Conservation (phyloP, 2,888 invertebrate species). For the Tuta absoluta region DNA sequence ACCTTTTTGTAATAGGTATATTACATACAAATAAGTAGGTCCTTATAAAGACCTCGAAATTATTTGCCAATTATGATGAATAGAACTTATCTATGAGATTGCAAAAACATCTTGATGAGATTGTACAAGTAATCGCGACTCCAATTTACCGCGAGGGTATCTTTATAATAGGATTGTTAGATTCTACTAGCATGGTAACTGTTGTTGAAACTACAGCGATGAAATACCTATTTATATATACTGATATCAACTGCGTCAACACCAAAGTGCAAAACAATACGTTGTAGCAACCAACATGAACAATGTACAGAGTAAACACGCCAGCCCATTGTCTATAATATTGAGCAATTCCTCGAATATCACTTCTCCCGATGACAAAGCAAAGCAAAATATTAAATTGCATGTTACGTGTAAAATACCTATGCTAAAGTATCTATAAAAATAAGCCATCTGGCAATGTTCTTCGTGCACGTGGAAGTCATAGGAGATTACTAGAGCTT, state of each 20-base stretch:
- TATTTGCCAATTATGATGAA: too few species aligned
- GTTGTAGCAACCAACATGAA: background rate
- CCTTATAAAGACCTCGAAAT: too few species aligned
- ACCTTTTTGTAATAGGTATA: background rate
- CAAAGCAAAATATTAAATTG: background rate
- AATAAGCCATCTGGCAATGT: background rate
- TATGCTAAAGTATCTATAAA: background rate
- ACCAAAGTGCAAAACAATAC: conserved; percentile 3
- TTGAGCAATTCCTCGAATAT: background rate
- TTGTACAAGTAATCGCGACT: too few species aligned
- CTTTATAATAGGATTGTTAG: too few species aligned
- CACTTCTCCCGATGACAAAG: background rate
- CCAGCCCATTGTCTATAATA: background rate
- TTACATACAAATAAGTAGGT: too few species aligned
- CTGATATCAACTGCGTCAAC: background rate
- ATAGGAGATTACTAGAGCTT: too few species aligned
- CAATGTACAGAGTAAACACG: background rate
- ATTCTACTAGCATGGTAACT: background rate
- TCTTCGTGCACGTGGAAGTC: background rate
- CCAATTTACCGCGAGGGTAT: too few species aligned
- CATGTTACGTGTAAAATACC: background rate
- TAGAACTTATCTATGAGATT: too few species aligned
- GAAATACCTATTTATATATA: background rate
- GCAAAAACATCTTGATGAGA: too few species aligned
- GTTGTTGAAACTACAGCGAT: background rate